phyloP scores from a whole-genome alignment of 37 sponge, comb jelly and placozoan genomes.

The Petrosia ficiformis region DNA sequence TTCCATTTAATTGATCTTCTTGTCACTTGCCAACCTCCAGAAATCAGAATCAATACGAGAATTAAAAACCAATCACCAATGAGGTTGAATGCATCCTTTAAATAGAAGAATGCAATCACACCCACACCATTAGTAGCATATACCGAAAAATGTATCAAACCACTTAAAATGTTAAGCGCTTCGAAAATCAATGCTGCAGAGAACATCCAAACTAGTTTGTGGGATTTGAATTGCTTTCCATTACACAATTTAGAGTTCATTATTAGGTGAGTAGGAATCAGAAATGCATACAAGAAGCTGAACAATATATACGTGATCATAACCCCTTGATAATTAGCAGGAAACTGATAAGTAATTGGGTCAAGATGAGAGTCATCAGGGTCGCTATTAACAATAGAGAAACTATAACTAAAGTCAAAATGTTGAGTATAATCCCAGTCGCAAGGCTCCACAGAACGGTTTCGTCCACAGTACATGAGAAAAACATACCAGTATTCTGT shows the following conservation, averaged over 20 bases:
- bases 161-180: neutral
- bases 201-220: constrained; percentile 33
- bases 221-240: neutral
- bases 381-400: constrained; percentile 45
- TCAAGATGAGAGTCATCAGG: constrained; percentile 4
- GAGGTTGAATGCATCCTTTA: constrained; percentile 36
- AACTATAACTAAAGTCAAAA: constrained; percentile 15
- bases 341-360: constrained; percentile 56
- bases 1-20: constrained; percentile 33
- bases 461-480: constrained; percentile 13
- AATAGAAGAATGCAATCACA: constrained; percentile 2
- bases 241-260: constrained; percentile 10
- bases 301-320: constrained; percentile 28
- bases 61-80: constrained; percentile 64
- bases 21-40: constrained; percentile 70
- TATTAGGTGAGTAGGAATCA: constrained; percentile 34
- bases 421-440: constrained; percentile 15
- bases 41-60: constrained; percentile 58
- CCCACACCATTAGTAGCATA: constrained; percentile 61
- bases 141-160: constrained; percentile 40
- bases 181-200: constrained; percentile 36
- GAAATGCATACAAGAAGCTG: constrained; percentile 22
- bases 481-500: constrained; percentile 49
- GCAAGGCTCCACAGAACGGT: neutral
- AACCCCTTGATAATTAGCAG: constrained; percentile 42